Evolutionary conservation across 2,888 invertebrate species (phyloP).

Genomic region (Drosophila ezoana): DNA sequence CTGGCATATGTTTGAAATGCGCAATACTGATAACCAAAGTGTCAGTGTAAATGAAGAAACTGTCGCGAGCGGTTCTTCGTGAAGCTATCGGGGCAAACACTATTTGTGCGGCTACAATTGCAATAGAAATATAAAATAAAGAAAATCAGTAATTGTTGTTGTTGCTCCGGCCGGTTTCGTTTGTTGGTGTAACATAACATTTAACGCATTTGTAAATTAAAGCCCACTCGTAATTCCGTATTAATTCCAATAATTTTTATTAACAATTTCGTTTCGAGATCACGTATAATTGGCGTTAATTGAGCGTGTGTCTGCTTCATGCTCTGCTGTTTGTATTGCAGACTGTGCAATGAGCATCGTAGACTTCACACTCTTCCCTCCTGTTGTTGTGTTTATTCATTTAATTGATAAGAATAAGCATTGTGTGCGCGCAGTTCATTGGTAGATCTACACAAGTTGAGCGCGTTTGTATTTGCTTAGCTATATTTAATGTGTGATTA

Average conservation of each 20-base stretch:
- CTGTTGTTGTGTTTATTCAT: slow-evolving; percentile 45
- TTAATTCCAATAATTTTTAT: slow-evolving; percentile 65
- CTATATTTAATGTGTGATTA: slow-evolving; percentile 17
- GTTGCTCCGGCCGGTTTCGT: slow-evolving; percentile 28
- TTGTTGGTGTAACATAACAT: slow-evolving; percentile 26
- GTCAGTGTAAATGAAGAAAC: slow-evolving; percentile 75
- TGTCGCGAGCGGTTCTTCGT: slow-evolving; percentile 64
- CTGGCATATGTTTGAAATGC: slow-evolving; percentile 49
- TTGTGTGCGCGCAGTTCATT: slow-evolving; percentile 24
- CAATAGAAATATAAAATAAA: slow-evolving; percentile 28
- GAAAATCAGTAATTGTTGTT: slow-evolving; percentile 8
- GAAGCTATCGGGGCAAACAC: slow-evolving; percentile 23
- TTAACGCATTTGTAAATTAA: slow-evolving; percentile 37
- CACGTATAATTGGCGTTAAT: slow-evolving; percentile 77
- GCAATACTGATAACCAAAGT: slow-evolving; percentile 48
- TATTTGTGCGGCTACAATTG: slow-evolving; percentile 21
- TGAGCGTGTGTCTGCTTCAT: slow-evolving; percentile 53
- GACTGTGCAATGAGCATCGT: slow-evolving; percentile 27
- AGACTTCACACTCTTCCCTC: slow-evolving; percentile 23
- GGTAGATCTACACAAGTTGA: slow-evolving; percentile 14
- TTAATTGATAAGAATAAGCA: slow-evolving; percentile 73
- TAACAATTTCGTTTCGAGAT: slow-evolving; percentile 67
- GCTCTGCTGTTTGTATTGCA: slow-evolving; percentile 34
- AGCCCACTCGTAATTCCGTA: slow-evolving; percentile 43
- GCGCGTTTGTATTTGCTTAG: slow-evolving; percentile 17